Evolutionary conservation across 2,888 invertebrate species (phyloP).

Genomic region (Rotaria socialis): DNA sequence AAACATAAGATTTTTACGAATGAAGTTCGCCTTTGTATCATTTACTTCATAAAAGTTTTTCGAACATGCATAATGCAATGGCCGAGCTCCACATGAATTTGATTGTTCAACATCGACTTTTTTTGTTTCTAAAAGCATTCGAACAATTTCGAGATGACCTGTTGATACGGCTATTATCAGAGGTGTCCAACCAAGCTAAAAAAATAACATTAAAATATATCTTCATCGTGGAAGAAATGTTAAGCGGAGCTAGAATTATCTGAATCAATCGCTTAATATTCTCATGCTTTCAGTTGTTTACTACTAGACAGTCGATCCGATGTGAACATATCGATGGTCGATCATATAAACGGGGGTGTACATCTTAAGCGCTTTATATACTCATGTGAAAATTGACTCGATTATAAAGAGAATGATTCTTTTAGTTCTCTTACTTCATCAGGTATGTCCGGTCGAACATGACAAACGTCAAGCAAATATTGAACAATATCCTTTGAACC

Average conservation of each 20-base stretch:
- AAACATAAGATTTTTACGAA: background rate
- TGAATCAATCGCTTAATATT: too few species aligned
- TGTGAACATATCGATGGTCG: too few species aligned
- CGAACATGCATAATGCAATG: constrained; percentile 15
- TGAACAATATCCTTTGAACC: constrained; percentile 13
- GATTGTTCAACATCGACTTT: constrained; percentile 14
- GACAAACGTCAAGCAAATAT: background rate
- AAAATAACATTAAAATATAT: background rate
- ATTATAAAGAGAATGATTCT: too few species aligned
- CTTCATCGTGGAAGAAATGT: too few species aligned
- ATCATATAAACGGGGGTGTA: too few species aligned
- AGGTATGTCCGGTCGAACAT: background rate
- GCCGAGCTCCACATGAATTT: background rate
- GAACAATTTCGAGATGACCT: constrained; percentile 1
- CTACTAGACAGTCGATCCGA: too few species aligned
- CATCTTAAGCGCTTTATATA: too few species aligned
- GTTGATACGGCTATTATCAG: constrained; percentile 5
- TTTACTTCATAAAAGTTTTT: constrained; percentile 11
- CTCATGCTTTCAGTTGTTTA: too few species aligned
- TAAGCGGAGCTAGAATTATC: too few species aligned
- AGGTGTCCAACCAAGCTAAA: constrained; percentile 9
- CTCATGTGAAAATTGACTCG: too few species aligned
- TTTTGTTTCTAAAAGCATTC: background rate
- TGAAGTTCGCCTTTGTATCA: too few species aligned
- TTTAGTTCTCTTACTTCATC: background rate